Evolutionary conservation across 2,888 invertebrate species (phyloP), one percentile per base, ranked within the genome.

Genomic region (Synanthedon formicaeformis): DNA sequence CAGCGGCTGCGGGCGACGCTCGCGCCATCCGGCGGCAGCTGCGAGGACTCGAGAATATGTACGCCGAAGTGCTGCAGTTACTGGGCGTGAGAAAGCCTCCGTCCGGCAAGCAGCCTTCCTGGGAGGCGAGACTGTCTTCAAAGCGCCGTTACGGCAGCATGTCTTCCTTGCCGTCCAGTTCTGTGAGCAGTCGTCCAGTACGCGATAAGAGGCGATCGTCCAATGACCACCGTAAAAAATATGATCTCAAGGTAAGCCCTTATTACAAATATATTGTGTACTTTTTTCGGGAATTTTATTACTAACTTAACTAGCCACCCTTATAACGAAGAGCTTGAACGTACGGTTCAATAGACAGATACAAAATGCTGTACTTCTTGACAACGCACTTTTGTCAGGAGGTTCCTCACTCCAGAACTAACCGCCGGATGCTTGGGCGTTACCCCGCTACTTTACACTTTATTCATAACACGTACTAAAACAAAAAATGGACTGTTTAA

Each of bases 41-140:
- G 41, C 91, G 95, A 67, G 94, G 95, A 0, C 82, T 96, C 4
- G 95, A 96, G 86, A 92, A 91, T 62, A 96, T 95, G 95, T 96
- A 96, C 71, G 93, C 93, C 0, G 95, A 95, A 85, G 96, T 94
- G 66, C 62, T 89, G 58, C 85, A 88, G 59, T 75, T 88, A 60
- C 65, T 88, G 5, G 87, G 88, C 0, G 78, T 81, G 0, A 63
- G 79, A 60, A 73, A 76, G 41, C 79, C 80, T 0, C 58, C 74
- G 0, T 68, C 68, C 16, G 67, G 74, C 1, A 69, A 71, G 56
- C 89, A 90, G 59, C 89, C 90, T 59, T 84, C 89, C 1, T 89
- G 89, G 53, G 90, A 90, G 65, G 87, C 90, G 71, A 87, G 88
- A 55, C 59, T 87, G 55, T 79, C 88, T 0, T 83, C 88, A 0